Base-by-base conservation (phyloP, 53 echinoderm and acorn worm genomes). In the Luidia sarsii region DNA sequence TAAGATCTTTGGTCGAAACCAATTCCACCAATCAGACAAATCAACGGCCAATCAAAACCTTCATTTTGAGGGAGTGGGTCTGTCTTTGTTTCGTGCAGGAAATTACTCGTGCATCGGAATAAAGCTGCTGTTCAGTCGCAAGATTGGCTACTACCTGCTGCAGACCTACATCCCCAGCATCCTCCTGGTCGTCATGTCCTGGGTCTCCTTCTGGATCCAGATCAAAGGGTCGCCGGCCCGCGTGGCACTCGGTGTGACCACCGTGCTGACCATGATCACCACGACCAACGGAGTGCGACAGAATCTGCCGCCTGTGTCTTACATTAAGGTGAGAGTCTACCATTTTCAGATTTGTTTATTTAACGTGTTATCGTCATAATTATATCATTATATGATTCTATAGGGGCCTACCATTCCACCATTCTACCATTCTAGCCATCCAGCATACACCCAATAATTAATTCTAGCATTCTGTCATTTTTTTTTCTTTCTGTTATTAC, bases 171-270 rank as follows among this genome's bases (percentile, higher is more conserved):
- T 92, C 1, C 95, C 95, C 18, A 90, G 92, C 57, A 67, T 92
- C 16, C 72, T 92, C 36, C 35, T 95, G 54, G 92, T 92, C 4
- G 65, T 95, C 32, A 81, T 92, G 54, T 92, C 95, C 3, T 95
- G 95, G 90, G 83, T 95, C 3, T 92, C 92, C 2, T 95, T 95
- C 70, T 90, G 92, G 95, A 90, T 95, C 36, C 90, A 95, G 21
- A 81, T 95, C 53, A 87, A 80, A 13, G 82, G 85, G 24, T 87
- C 90, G 1, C 92, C 95, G 3, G 95, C 95, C 46, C 70, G 95
- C 28, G 92, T 95, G 27, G 88, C 90, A 2, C 65, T 95, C 15
- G 90, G 95, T 34, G 80, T 95, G 38, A 95, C 95, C 62, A 95
- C 89, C 33, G 82, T 95, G 19, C 86, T 95, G 22, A 87, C 92